These are phyloP conservation scores for Hirtodrosophila alboralis DNA, from an alignment of 2,888 invertebrate species.

Conservation along the genomic window DNA sequence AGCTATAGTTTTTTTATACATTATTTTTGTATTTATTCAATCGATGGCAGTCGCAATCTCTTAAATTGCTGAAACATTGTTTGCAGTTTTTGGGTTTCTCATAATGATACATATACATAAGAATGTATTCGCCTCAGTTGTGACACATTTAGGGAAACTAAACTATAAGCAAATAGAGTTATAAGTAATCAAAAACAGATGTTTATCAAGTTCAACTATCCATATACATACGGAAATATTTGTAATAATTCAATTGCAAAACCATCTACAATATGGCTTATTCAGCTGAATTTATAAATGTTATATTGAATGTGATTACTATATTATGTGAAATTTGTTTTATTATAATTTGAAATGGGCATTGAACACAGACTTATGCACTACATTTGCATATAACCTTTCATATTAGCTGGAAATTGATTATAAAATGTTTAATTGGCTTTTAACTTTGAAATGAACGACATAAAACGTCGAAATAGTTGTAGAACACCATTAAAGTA, in stretches of 20 bases:
- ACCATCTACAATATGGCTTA: conserved; percentile 32
- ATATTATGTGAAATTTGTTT: no score
- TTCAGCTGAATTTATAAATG: conserved; percentile 44
- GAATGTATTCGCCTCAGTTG: conserved; percentile 39
- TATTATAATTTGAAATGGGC: no score
- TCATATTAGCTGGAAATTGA: no score
- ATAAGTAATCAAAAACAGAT: conserved; percentile 29
- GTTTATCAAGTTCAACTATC: conserved; percentile 29
- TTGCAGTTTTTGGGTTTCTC: conserved; percentile 21
- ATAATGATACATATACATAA: conserved; percentile 8
- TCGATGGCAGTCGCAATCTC: conserved; percentile 28
- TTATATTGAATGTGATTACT: conserved; percentile 17
- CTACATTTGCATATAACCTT: no score
- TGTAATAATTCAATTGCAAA: conserved; percentile 11
- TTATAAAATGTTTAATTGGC: neutral
- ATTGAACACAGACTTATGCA: no score
- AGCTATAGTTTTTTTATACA: conserved; percentile 26
- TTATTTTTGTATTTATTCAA: conserved; percentile 59
- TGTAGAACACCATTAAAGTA: no score
- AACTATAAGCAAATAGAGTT: conserved; percentile 32
- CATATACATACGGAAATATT: conserved; percentile 17
- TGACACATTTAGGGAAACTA: conserved; percentile 70
- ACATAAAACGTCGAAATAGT: no score
- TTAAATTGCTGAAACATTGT: conserved; percentile 31
- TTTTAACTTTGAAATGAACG: neutral